These are phyloP conservation scores for Tetragonula carbonaria DNA, from an alignment of 2,888 invertebrate genomes.

Conservation along the genomic window DNA sequence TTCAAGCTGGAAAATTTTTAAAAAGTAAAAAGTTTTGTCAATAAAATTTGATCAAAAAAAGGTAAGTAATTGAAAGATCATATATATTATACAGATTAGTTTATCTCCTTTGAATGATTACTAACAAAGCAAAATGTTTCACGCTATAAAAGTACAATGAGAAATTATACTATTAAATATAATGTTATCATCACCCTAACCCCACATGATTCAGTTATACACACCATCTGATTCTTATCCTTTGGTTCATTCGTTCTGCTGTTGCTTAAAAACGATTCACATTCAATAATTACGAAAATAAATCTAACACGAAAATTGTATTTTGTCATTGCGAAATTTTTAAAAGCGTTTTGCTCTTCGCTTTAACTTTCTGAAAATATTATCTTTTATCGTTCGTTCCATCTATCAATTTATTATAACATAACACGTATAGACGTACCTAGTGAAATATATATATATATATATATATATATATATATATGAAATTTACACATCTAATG, in stretches of 20 bases:
- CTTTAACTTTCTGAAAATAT: not conserved
- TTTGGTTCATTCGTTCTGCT: not conserved
- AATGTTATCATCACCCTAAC: conserved; percentile 2
- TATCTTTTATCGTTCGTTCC: not conserved
- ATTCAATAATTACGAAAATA: not conserved
- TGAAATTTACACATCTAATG: too few species aligned
- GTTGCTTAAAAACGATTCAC: not conserved
- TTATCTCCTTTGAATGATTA: not conserved
- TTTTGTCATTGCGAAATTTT: not conserved
- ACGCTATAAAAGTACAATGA: not conserved
- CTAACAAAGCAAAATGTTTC: not conserved
- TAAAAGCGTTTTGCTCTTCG: not conserved
- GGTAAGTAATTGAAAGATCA: conserved; percentile 7
- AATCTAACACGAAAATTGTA: not conserved
- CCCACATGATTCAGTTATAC: not conserved
- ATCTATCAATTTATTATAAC: not conserved
- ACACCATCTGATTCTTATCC: not conserved
- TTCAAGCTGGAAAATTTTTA: not conserved
- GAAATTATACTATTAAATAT: not conserved
- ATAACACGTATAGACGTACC: not conserved
- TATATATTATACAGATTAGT: not conserved
- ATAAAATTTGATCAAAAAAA: not conserved
- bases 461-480: not conserved
- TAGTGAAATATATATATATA: not conserved
- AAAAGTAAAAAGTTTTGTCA: not conserved